Conservation (phyloP, 1,140 invertebrate species). For the Caenorhabditis briggsae region DNA sequence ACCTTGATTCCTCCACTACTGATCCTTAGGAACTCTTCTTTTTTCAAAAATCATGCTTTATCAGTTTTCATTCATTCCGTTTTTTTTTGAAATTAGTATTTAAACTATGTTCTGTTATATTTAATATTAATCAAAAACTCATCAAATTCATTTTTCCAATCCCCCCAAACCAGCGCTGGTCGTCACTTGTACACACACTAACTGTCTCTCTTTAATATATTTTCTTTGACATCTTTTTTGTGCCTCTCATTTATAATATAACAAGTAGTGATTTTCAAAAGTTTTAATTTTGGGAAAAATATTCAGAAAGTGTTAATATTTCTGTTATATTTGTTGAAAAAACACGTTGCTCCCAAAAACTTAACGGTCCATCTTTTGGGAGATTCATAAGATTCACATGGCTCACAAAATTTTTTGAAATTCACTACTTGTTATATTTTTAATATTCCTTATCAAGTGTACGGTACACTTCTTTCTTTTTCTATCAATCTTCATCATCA, state of each 20-base stretch:
- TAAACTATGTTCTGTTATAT: neutral
- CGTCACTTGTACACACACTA: neutral
- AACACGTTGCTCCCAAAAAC: too few species aligned
- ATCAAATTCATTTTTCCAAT: neutral
- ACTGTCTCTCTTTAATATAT: neutral
- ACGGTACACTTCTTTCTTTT: neutral
- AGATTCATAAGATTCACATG: too few species aligned
- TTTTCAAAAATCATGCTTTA: constrained; percentile 35
- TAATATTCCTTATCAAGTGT: constrained; percentile 2
- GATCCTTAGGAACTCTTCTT: neutral
- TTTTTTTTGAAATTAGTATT: neutral
- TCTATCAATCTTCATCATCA: constrained; percentile 9
- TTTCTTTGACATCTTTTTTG: neutral
- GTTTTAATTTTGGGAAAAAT: too few species aligned
- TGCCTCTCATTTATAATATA: neutral
- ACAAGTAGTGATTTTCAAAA: too few species aligned
- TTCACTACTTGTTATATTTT: too few species aligned
- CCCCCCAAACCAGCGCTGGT: constrained; percentile 1
- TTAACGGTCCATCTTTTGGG: too few species aligned
- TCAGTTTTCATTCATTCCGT: neutral
- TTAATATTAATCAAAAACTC: neutral
- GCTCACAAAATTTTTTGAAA: too few species aligned
- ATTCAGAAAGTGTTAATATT: too few species aligned
- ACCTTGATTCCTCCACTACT: neutral
- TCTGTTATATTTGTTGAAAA: too few species aligned